Evolutionary conservation across 2,888 invertebrate species (phyloP).

Genomic region (Rhamphomyia laevipes): DNA sequence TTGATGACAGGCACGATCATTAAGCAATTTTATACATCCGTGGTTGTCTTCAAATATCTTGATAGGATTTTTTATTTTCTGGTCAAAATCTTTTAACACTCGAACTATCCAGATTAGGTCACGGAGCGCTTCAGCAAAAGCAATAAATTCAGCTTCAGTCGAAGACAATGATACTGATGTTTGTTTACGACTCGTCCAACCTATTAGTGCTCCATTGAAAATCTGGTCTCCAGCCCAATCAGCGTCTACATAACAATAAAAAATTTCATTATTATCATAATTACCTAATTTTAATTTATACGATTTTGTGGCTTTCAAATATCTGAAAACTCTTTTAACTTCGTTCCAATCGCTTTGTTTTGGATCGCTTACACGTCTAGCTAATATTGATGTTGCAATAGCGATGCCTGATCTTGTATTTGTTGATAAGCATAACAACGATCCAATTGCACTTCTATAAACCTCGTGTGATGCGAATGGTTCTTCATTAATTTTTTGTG

Average conservation of each 20-base stretch:
- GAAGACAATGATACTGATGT: not conserved
- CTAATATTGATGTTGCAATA: conserved; percentile 12
- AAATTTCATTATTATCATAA: not conserved
- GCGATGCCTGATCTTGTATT: conserved; percentile 17
- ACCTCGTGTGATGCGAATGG: conserved; percentile 1
- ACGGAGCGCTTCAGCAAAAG: not conserved
- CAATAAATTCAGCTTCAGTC: not conserved
- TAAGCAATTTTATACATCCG: not conserved
- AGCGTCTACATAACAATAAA: conserved; percentile 9
- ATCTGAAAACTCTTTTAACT: conserved; percentile 10
- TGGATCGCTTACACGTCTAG: conserved; percentile 8
- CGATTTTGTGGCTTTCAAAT: conserved; percentile 14
- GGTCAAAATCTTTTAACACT: not conserved
- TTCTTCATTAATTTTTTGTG: not conserved
- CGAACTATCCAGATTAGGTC: not conserved
- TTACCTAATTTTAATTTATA: not conserved
- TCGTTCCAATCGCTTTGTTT: conserved; percentile 7
- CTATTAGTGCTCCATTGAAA: conserved; percentile 12
- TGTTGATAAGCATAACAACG: conserved; percentile 15
- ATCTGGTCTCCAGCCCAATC: conserved; percentile 20
- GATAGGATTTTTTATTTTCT: not conserved
- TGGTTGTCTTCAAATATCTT: not conserved
- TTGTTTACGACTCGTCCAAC: conserved; percentile 19
- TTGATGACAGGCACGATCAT: not conserved
- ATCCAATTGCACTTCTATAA: conserved; percentile 15